Conservation (phyloP, 2,113 vertebrate species). For the Eolophus roseicapilla region DNA sequence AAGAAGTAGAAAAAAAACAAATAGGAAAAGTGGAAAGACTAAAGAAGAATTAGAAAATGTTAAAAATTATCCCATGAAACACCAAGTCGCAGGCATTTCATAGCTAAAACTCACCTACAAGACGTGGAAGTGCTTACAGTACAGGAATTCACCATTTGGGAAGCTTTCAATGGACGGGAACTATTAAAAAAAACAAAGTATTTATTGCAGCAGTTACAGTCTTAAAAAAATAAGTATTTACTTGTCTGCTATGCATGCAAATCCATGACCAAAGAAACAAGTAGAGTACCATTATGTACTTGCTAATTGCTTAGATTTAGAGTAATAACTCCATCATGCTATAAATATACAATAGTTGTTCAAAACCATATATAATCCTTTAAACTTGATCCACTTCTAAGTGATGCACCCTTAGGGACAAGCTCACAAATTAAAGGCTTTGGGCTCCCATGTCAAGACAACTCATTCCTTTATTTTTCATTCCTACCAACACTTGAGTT, state of each 20-base stretch:
- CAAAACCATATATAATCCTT: background rate
- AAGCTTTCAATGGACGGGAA: conserved; percentile 89
- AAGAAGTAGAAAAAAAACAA: background rate
- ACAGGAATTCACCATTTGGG: conserved; percentile 87
- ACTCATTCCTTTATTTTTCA: background rate
- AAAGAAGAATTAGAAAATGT: background rate
- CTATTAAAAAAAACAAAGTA: conserved; percentile 74
- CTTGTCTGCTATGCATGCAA: conserved; percentile 55
- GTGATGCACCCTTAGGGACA: conserved; percentile 2
- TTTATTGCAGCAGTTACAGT: conserved; percentile 46
- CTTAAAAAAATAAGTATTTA: background rate
- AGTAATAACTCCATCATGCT: conserved; percentile 1
- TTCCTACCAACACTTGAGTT: conserved; percentile 23
- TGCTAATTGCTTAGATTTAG: conserved; percentile 39
- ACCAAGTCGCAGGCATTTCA: conserved; percentile 16
- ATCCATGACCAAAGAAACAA: conserved; percentile 6
- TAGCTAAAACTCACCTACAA: conserved; percentile 80
- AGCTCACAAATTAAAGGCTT: conserved; percentile 35
- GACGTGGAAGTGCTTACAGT: conserved; percentile 78
- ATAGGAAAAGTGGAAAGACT: background rate
- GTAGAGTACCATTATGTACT: background rate
- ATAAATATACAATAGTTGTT: conserved; percentile 50
- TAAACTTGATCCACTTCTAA: conserved; percentile 29
- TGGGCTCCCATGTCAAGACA: background rate
- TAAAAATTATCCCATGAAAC: background rate